Evolutionary conservation across 2,888 invertebrate species (phyloP).

Genomic region (Diarsia mendica): DNA sequence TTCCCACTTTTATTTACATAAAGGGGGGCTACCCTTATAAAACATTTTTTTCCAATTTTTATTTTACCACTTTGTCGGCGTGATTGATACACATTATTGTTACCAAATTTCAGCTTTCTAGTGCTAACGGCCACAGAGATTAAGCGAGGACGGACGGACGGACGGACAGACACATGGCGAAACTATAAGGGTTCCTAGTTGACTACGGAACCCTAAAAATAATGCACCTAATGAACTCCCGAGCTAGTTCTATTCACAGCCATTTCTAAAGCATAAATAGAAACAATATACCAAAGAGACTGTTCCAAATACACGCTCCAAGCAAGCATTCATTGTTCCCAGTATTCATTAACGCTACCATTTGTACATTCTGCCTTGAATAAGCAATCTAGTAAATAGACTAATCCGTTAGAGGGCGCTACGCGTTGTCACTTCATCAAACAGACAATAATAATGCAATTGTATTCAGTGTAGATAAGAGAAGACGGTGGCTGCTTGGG

Average conservation of each 20-base stretch:
- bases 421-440: slow-evolving; percentile 49
- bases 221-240: background rate
- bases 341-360: slow-evolving; percentile 47
- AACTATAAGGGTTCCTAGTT: too few species aligned
- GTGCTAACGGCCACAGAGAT: too few species aligned
- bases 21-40: too few species aligned
- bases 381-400: slow-evolving; percentile 55
- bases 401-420: slow-evolving; percentile 46
- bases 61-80: too few species aligned
- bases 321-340: slow-evolving; percentile 25
- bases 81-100: too few species aligned
- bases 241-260: background rate
- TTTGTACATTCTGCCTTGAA: slow-evolving; percentile 41
- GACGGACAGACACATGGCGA: too few species aligned
- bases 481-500: slow-evolving; percentile 35
- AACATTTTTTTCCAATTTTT: too few species aligned
- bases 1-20: too few species aligned
- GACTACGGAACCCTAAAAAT: too few species aligned
- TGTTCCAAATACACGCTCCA: slow-evolving; percentile 34
- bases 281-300: slow-evolving; percentile 31
- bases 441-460: slow-evolving; percentile 56
- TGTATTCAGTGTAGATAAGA: slow-evolving; percentile 54
- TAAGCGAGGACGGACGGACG: too few species aligned
- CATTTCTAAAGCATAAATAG: slow-evolving; percentile 10
- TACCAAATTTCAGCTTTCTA: too few species aligned